These are phyloP conservation scores for Drosophila sproati DNA, from an alignment of 1,140 invertebrate species.

Conservation along the genomic window DNA sequence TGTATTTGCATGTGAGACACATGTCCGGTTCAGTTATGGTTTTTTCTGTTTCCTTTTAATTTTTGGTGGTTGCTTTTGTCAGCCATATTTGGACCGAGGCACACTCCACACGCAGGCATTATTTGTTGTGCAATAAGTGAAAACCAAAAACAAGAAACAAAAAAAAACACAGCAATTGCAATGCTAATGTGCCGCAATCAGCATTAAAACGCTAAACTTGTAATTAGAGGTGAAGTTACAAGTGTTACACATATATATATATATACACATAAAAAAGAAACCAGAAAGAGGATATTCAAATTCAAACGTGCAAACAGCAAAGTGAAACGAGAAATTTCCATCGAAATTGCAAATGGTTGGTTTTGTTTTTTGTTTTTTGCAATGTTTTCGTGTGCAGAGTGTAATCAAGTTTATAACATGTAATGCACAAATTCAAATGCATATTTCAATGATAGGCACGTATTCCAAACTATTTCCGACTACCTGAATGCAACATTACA, in stretches of 20 bases:
- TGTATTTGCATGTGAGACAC: constrained; percentile 39
- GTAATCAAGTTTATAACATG: constrained; percentile 10
- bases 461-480: background rate
- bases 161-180: constrained; percentile 20
- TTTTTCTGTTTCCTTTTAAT: background rate
- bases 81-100: background rate
- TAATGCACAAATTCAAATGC: too few relatives aligned
- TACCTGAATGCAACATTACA: too few relatives aligned
- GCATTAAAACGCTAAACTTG: constrained; percentile 35
- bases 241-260: background rate
- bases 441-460: constrained; percentile 1
- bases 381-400: background rate
- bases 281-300: background rate
- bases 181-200: constrained; percentile 55
- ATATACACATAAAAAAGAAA: background rate
- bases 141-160: background rate
- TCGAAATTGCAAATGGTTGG: constrained; percentile 2
- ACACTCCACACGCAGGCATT: constrained; percentile 16
- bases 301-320: background rate
- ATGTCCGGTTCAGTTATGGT: constrained; percentile 17
- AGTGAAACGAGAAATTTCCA: constrained; percentile 8
- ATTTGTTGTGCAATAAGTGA: constrained; percentile 40
- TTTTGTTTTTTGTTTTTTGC: too few relatives aligned
- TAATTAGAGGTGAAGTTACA: constrained; percentile 30
- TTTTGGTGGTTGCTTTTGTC: constrained; percentile 12